A percentile compares a stretch with the other conserved stretches of the same genome.
These are phyloP conservation scores for Terebella lapidaria DNA, from an alignment of 2,888 invertebrate species.

Conservation along the genomic window DNA sequence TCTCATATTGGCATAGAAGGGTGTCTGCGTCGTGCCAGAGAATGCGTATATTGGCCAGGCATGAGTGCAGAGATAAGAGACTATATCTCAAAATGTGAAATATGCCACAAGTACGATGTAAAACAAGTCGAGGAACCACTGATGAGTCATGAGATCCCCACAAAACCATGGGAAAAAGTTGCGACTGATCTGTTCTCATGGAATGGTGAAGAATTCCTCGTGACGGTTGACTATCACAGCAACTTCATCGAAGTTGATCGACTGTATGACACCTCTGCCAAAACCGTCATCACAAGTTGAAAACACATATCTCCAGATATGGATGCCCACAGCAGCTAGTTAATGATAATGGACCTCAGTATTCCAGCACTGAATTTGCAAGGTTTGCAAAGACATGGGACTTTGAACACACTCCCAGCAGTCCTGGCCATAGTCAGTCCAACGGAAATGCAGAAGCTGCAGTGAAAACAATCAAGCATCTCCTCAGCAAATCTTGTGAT, in stretches of 20 bases:
- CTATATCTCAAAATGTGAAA: constrained; percentile 1
- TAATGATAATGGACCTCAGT: not conserved
- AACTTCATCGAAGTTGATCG: constrained; percentile 24
- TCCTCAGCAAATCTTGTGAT: not conserved
- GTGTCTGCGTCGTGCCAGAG: constrained; percentile 1
- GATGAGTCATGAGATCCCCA: constrained; percentile 14
- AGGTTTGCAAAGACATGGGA: not conserved
- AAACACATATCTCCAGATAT: not conserved
- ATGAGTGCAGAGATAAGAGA: not conserved
- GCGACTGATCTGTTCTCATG: constrained; percentile 26
- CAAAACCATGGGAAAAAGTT: constrained; percentile 26
- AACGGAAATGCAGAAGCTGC: constrained; percentile 2
- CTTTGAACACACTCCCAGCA: not conserved
- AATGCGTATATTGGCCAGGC: too few species aligned
- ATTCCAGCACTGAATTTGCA: not conserved
- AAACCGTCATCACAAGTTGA: constrained; percentile 14
- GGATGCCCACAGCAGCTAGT: not conserved
- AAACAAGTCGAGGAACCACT: constrained; percentile 13
- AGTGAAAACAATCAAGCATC: constrained; percentile 1
- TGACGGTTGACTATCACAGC: constrained; percentile 25
- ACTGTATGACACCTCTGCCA: constrained; percentile 6
- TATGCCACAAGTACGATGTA: not conserved
- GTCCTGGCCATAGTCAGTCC: not conserved
- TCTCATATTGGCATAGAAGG: constrained; percentile 7
- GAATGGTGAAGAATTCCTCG: constrained; percentile 20